phyloP scores from a whole-genome alignment of 1,140 invertebrate species.

The Tetragonula clypearis region DNA sequence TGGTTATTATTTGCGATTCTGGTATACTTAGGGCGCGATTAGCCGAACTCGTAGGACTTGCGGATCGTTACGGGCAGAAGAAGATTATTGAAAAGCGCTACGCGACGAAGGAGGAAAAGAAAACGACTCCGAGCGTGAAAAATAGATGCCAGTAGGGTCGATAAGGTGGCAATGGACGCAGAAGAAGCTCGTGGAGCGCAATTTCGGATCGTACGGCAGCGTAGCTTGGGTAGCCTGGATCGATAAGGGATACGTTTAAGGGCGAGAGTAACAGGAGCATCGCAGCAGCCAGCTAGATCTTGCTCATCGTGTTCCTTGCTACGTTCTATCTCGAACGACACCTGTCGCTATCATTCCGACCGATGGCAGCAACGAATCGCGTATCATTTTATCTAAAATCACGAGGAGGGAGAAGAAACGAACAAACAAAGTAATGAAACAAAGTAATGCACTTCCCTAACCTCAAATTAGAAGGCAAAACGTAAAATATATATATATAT shows the following conservation, averaged over 20 bases:
- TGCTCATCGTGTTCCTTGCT: too few species aligned
- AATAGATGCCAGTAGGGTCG: constrained; percentile 20
- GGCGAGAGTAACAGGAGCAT: constrained; percentile 22
- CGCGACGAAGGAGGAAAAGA: not conserved
- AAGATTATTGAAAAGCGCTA: not conserved
- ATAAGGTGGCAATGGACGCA: constrained; percentile 13
- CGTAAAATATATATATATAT: not conserved
- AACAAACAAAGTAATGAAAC: constrained; percentile 9
- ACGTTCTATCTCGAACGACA: constrained; percentile 32
- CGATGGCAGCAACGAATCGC: not conserved
- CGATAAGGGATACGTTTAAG: constrained; percentile 44
- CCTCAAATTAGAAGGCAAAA: not conserved
- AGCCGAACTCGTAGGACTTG: too few species aligned
- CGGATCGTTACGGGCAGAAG: too few species aligned
- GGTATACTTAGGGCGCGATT: not conserved
- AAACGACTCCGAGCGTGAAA: constrained; percentile 14
- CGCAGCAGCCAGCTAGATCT: not conserved
- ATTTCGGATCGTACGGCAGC: constrained; percentile 26
- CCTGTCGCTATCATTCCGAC: constrained; percentile 5
- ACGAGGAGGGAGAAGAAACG: not conserved
- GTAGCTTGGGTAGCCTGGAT: constrained; percentile 6
- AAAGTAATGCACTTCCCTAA: not conserved
- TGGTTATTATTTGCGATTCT: too few species aligned
- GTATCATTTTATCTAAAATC: not conserved
- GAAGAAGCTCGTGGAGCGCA: constrained; percentile 18